These are phyloP conservation scores for Netelia virgata DNA, from an alignment of 2,888 invertebrate species.

Conservation along the genomic window DNA sequence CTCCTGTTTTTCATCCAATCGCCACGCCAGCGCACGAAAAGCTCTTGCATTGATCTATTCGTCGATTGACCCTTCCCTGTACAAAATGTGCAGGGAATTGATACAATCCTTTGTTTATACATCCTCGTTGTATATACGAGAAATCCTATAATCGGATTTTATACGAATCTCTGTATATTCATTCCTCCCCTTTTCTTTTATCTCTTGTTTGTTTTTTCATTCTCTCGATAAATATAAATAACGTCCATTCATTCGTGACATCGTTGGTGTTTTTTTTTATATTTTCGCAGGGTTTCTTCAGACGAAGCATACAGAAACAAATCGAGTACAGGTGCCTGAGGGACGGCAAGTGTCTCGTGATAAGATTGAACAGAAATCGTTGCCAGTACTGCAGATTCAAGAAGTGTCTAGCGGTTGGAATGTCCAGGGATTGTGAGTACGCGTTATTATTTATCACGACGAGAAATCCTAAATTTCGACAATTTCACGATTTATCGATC, in stretches of 20 bases:
- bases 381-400: constrained; percentile 98
- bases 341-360: constrained; percentile 97
- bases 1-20: constrained; percentile 40
- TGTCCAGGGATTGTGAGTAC: constrained; percentile 98
- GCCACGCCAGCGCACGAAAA: background rate
- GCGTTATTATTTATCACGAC: background rate
- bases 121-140: background rate
- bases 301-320: constrained; percentile 98
- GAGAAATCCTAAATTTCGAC: too few species aligned
- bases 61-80: constrained; percentile 7
- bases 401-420: constrained; percentile 98
- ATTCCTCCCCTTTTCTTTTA: too few species aligned
- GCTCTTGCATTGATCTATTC: constrained; percentile 15
- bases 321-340: constrained; percentile 97
- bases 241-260: too few species aligned
- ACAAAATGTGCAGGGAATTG: constrained; percentile 3
- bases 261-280: background rate
- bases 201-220: too few species aligned
- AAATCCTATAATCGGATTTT: too few species aligned
- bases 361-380: constrained; percentile 96
- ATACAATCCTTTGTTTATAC: background rate
- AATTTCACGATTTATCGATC: too few species aligned
- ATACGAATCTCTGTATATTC: too few species aligned
- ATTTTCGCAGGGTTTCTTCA: constrained; percentile 94
- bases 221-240: too few species aligned